These are phyloP conservation scores for Pararge aegeria DNA, from an alignment of 1,140 invertebrate species.

Conservation along the genomic window DNA sequence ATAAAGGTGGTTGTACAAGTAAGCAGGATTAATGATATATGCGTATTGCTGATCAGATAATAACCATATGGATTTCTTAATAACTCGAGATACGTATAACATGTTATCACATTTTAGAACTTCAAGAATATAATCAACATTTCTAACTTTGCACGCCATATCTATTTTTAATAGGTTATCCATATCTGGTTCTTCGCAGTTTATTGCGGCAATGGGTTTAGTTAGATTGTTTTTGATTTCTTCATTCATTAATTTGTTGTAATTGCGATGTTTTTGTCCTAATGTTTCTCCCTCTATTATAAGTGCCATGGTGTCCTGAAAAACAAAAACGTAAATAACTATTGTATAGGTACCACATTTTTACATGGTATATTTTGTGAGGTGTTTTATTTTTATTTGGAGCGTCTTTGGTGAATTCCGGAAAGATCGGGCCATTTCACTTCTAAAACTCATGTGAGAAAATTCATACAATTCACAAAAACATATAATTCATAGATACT, in stretches of 20 bases:
- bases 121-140: constrained; percentile 46
- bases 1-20: constrained; percentile 41
- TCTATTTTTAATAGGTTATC: constrained; percentile 59
- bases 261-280: constrained; percentile 47
- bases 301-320: not conserved
- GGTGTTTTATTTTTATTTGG: no score
- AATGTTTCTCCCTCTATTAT: constrained; percentile 43
- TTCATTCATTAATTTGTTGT: constrained; percentile 48
- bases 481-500: no score
- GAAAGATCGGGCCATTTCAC: no score
- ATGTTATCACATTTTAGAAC: constrained; percentile 49
- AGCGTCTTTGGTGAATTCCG: no score
- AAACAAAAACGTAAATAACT: no score
- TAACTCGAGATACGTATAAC: constrained; percentile 49
- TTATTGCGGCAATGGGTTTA: constrained; percentile 25
- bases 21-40: constrained; percentile 50
- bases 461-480: no score
- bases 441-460: no score
- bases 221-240: constrained; percentile 18
- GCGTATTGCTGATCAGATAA: constrained; percentile 45
- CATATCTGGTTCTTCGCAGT: constrained; percentile 41
- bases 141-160: constrained; percentile 40
- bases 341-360: no score
- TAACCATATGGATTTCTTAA: constrained; percentile 49
- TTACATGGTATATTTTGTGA: no score